Percentiles rank a stretch among this genome's conserved stretches.
phyloP scores from a whole-genome alignment of 1,140 invertebrate species.

The Pogonomyrmex barbatus region DNA sequence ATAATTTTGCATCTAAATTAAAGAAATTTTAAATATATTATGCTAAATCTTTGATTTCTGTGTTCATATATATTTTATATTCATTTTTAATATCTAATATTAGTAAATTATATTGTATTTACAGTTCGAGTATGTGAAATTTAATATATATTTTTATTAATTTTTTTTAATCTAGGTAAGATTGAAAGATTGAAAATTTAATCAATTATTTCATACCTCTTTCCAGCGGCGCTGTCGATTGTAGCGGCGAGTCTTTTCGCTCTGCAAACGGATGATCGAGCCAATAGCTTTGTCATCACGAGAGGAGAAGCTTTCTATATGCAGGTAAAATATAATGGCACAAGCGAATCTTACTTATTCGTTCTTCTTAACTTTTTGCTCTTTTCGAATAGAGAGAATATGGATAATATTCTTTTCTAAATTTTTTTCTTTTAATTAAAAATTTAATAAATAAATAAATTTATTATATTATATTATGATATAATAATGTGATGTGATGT shows the following conservation, averaged over 20 bases:
- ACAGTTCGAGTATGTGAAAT: not conserved
- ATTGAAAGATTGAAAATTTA: not conserved
- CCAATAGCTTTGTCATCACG: conserved; percentile 90
- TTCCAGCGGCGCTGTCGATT: conserved; percentile 92
- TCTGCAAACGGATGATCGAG: conserved; percentile 92
- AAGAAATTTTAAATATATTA: not conserved
- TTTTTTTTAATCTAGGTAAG: not conserved
- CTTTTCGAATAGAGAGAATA: not conserved
- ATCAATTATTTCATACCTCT: conserved; percentile 56
- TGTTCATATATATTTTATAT: not conserved
- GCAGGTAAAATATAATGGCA: conserved; percentile 88
- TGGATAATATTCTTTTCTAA: not conserved
- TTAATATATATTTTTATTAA: not conserved
- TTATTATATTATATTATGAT: not conserved
- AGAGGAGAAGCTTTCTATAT: conserved; percentile 94
- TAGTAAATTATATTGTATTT: not conserved
- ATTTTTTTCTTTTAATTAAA: not conserved
- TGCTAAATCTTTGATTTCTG: not conserved
- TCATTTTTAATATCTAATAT: not conserved
- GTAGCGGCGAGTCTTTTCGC: conserved; percentile 93
- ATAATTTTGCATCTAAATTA: conserved; percentile 41
- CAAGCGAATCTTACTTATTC: not conserved
- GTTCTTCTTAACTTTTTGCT: not conserved
- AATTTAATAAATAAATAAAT: not conserved
- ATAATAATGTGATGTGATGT: not conserved